These are phyloP conservation scores for Parambassis ranga DNA, from an alignment of 2,797 vertebrate species.

Conservation along the genomic window DNA sequence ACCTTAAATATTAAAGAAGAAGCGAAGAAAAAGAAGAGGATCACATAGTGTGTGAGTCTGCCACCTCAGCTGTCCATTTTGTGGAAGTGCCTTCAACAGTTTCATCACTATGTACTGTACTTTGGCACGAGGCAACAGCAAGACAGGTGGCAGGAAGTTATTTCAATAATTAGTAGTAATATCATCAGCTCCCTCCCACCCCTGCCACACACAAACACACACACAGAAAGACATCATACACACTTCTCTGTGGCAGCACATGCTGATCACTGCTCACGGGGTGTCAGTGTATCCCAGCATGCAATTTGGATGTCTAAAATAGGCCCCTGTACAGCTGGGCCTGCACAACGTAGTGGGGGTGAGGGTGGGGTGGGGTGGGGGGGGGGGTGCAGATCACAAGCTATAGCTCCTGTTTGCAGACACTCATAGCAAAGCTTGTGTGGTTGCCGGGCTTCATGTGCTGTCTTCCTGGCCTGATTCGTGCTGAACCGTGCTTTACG, in stretches of 20 bases:
- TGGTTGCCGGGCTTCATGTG: conserved; percentile 31
- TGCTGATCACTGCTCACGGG: conserved; percentile 82
- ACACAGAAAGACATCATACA: conserved; percentile 26
- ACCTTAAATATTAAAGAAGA: neutral
- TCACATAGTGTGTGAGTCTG: neutral
- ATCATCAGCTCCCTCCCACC: conserved; percentile 88
- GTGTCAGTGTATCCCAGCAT: conserved; percentile 83
- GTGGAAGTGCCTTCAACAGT: conserved; percentile 71
- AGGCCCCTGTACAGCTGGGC: conserved; percentile 74
- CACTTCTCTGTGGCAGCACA: conserved; percentile 65
- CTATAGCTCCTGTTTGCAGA: conserved; percentile 56
- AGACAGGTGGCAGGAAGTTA: conserved; percentile 96
- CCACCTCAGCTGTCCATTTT: conserved; percentile 58
- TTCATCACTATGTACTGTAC: conserved; percentile 85
- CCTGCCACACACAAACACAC: conserved; percentile 46
- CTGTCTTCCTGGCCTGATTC: conserved; percentile 29
- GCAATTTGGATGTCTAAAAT: conserved; percentile 77
- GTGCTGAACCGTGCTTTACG: conserved; percentile 30
- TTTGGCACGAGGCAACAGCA: conserved; percentile 84
- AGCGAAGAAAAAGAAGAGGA: too few species aligned
- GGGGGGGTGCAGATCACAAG: conserved; percentile 26
- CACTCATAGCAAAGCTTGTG: conserved; percentile 26
- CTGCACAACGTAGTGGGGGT: conserved; percentile 55
- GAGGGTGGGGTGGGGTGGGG: neutral
- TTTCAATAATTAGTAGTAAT: conserved; percentile 95